Base-by-base conservation (phyloP, 2,113 vertebrate species). In the Psittacara wagleri region DNA sequence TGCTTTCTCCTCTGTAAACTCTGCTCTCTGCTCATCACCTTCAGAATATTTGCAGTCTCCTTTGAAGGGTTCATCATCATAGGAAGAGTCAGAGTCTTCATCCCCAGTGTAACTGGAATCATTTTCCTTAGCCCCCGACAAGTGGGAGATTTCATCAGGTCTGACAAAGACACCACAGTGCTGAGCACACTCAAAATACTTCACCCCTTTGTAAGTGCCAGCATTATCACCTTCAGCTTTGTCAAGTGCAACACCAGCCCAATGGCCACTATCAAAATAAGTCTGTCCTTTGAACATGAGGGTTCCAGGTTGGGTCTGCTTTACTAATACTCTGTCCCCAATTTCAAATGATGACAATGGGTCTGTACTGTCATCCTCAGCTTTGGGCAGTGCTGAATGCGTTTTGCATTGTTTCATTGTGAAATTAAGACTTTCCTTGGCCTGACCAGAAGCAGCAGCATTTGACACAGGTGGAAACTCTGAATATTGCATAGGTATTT, bases 181-280 rank as follows among this genome's bases (percentile, higher is more conserved):
- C 67, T 95, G 92, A 41, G 94, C 55, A 61, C 95, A 96, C 70
- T 93, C 91, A 39, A 97, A 98, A 78, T 96, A 96, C n/a, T 72
- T 95, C 28, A 95, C 85, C 37, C 88, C 97, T 84, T 95, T 57
- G 62, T 88, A 95, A 25, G 94, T 94, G 59, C 96, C 96, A 88
- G 91, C 37, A 12, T 82, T 54, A 44, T 91, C 94, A 51, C 96
- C 97, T 35, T 81, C 90, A 49, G 97, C 87, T 44, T 70, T 91
- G 78, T 97, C 90, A 33, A 97, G 96, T 7, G 94, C 96, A 13
- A 96, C 93, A 11, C 94, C 97, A 88, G 95, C 97, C 96, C 98
- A 97, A 12, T 87, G 88, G 7, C 96, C 98, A 24, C 63, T 28
- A 11, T 57, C 94, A 81, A 96, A 97, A 23, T 39, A 25, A 27